Base-by-base conservation (phyloP, 1,140 invertebrate genomes). In the Tetraneura akinire region DNA sequence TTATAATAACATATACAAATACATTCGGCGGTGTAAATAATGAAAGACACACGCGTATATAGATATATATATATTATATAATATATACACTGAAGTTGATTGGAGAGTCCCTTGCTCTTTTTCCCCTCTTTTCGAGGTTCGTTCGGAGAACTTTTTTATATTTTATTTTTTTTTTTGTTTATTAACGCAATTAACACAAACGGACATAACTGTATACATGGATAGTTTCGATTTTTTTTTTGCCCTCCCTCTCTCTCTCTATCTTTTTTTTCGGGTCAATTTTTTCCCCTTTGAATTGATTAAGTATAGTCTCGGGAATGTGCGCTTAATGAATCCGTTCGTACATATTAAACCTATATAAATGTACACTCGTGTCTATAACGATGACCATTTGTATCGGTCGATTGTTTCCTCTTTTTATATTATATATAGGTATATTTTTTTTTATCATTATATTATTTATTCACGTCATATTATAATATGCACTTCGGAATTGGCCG, bases 161-260 rank as follows among this genome's bases (percentile, higher is more conserved):
- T 74, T 76, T 23, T 57, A 4, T 37, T 16, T 60, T 60, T 76
- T 37, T 55, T 76, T 23, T 57, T 26, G 14, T 13, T 26, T 78
- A 23, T 62, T 78, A 62, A 62, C 74, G 55, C 74, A 78, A 78
- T 78, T 47, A 47, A 78, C 55, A 78, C 55, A 55, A 42, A 45
- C 74, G 74, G 55, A 74, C 53, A 78, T 62, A 62, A 78, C 74
- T 49, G 55, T 62, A 37, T 37, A 62, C 74, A 78, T 13, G 71
- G 51, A 60, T 37, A 37, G 51, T 76, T 42, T 60, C 6, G 73
- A 21, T 91, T 62, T 62, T 78, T 78, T 57, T 74, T 74, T n/a
- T n/a, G n/a, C n/a, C n/a, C n/a, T n/a, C n/a, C n/a, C n/a, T n/a
- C n/a, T n/a, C n/a, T n/a, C n/a, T n/a, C n/a, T n/a, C n/a, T n/a